Conservation (phyloP, 2,113 vertebrate genomes). For the Podocnemis expansa region DNA sequence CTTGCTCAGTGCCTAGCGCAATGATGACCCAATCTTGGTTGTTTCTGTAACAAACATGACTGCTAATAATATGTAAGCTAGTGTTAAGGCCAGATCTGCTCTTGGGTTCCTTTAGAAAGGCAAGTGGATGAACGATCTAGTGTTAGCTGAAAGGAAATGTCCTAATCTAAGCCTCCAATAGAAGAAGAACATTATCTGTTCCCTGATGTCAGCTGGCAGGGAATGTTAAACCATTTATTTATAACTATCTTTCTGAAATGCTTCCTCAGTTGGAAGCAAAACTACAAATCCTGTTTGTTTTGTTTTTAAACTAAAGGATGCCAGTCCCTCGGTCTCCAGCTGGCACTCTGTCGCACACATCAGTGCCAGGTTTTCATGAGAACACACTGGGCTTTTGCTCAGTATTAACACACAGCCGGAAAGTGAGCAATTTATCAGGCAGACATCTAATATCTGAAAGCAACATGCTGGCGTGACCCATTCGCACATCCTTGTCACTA, state of each 20-base stretch:
- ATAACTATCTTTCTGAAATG: slow-evolving; percentile 62
- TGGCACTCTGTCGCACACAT: not conserved
- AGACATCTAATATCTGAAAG: not conserved
- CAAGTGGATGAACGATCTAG: not conserved
- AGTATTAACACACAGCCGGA: not conserved
- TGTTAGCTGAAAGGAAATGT: slow-evolving; percentile 28
- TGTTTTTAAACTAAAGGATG: slow-evolving; percentile 70
- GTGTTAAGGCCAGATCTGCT: not conserved
- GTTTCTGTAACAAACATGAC: not conserved
- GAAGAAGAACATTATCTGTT: slow-evolving; percentile 56
- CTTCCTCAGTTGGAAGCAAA: slow-evolving; percentile 59
- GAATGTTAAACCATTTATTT: slow-evolving; percentile 62
- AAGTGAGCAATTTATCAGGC: slow-evolving; percentile 17
- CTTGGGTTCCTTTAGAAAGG: not conserved
- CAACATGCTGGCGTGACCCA: not conserved
- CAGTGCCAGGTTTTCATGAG: slow-evolving; percentile 50
- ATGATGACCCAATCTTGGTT: not conserved
- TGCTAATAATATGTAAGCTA: not conserved
- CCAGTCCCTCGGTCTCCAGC: slow-evolving; percentile 56
- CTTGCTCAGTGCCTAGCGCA: not conserved
- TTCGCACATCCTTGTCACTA: not conserved
- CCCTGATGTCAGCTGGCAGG: slow-evolving; percentile 69
- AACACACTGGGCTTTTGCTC: slow-evolving; percentile 56
- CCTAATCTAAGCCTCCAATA: slow-evolving; percentile 43
- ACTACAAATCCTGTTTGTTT: slow-evolving; percentile 68